Evolutionary conservation across 2,888 invertebrate species (phyloP).

Genomic region (Malthinus seriepunctatus): DNA sequence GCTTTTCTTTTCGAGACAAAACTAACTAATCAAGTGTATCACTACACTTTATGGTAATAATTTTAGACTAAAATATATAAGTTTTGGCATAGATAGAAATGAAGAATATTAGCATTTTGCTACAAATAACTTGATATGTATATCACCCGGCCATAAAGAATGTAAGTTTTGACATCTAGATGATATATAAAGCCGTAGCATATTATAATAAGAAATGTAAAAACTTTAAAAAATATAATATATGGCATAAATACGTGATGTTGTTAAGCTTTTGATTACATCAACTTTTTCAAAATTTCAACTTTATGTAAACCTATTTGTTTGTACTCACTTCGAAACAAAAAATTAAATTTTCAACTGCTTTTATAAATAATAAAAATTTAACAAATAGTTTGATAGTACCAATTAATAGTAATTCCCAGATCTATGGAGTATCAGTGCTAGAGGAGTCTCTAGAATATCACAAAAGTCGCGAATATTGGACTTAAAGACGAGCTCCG

Average conservation of each 20-base stretch:
- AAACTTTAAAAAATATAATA: conserved; percentile 20
- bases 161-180: conserved; percentile 20
- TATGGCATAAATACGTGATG: conserved; percentile 19
- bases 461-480: no score
- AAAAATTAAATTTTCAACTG: no score
- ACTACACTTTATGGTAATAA: no score
- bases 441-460: no score
- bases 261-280: conserved; percentile 20
- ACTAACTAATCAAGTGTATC: no score
- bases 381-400: no score
- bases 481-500: no score
- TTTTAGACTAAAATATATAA: neutral
- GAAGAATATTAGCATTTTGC: conserved; percentile 5
- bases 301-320: neutral
- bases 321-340: neutral
- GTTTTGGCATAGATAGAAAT: neutral
- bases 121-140: conserved; percentile 16
- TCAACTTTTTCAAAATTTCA: conserved; percentile 1
- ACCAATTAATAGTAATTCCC: no score
- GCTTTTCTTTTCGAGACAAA: no score
- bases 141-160: conserved; percentile 22
- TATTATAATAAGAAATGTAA: conserved; percentile 19
- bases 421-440: no score
- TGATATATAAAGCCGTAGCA: conserved; percentile 21
- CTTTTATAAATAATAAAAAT: no score